Percentiles rank a stretch among this genome's conserved stretches.
These are phyloP conservation scores for Hymenopus coronatus DNA, from an alignment of 2,888 invertebrate species.

Conservation along the genomic window DNA sequence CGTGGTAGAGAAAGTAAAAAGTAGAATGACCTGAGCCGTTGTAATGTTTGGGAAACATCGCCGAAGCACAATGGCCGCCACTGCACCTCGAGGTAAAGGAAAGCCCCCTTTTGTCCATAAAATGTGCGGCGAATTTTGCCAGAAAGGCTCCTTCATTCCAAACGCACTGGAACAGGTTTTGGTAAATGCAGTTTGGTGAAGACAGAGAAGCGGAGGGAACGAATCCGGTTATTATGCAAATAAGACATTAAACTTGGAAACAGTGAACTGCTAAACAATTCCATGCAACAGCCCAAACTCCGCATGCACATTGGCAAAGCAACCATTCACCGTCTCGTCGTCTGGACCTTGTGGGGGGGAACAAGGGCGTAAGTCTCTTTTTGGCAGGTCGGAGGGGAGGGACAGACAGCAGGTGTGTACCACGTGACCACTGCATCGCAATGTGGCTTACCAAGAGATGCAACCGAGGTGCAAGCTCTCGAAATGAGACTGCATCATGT, in stretches of 20 bases:
- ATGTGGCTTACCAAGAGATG: neutral
- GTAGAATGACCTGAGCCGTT: too few species aligned
- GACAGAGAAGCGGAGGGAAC: neutral
- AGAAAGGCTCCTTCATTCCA: neutral
- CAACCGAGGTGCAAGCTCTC: neutral
- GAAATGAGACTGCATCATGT: neutral
- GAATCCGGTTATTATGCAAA: conserved; percentile 29
- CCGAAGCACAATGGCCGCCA: neutral
- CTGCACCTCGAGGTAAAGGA: neutral
- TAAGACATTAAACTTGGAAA: conserved; percentile 27
- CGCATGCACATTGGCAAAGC: neutral
- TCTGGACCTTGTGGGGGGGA: neutral
- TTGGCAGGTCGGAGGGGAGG: neutral
- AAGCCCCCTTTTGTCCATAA: neutral
- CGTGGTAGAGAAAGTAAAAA: too few species aligned
- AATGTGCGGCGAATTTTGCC: neutral
- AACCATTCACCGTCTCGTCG: neutral
- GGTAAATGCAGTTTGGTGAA: conserved; percentile 1
- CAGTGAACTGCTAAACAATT: conserved; percentile 11
- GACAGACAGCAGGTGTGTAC: neutral
- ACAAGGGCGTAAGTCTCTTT: neutral
- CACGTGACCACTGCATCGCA: neutral
- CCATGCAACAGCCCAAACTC: neutral
- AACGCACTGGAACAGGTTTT: conserved; percentile 1
- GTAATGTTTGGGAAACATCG: too few species aligned